Percentiles rank a stretch among this genome's conserved stretches.
phyloP scores from a whole-genome alignment of 1,140 invertebrate species.

The Samia ricini region DNA sequence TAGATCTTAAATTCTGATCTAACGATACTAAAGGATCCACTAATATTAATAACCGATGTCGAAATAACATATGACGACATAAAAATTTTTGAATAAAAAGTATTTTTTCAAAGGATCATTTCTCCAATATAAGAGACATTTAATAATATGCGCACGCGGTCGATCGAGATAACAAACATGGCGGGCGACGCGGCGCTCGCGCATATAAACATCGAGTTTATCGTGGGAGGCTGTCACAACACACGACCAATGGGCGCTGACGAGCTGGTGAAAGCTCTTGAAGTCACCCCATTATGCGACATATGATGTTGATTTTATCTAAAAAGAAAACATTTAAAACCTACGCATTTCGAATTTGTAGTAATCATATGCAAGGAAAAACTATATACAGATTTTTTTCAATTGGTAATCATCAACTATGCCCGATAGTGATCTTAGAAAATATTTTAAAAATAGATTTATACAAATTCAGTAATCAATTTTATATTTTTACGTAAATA shows the following conservation, averaged over 20 bases:
- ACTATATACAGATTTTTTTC: slow-evolving; percentile 31
- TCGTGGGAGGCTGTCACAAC: slow-evolving; percentile 76
- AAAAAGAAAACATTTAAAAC: slow-evolving; percentile 48
- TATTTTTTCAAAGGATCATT: slow-evolving; percentile 42
- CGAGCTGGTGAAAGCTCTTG: slow-evolving; percentile 67
- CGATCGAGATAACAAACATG: slow-evolving; percentile 75
- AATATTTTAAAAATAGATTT: not conserved
- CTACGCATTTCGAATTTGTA: slow-evolving; percentile 53
- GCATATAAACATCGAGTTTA: slow-evolving; percentile 70
- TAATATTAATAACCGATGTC: slow-evolving; percentile 76
- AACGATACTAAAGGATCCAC: slow-evolving; percentile 67
- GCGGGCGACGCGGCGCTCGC: slow-evolving; percentile 68
- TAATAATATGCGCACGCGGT: slow-evolving; percentile 57
- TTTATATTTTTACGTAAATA: not conserved
- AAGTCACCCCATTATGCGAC: slow-evolving; percentile 55
- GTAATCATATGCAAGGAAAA: slow-evolving; percentile 28
- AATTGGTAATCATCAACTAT: slow-evolving; percentile 40
- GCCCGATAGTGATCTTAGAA: slow-evolving; percentile 34
- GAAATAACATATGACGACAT: slow-evolving; percentile 68
- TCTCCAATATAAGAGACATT: slow-evolving; percentile 70
- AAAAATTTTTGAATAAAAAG: slow-evolving; percentile 55
- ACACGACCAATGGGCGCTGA: slow-evolving; percentile 59
- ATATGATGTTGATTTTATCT: slow-evolving; percentile 59
- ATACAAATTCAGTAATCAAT: not conserved
- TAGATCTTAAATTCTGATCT: slow-evolving; percentile 73